Percentiles rank a stretch among this genome's conserved stretches.
phyloP scores from a whole-genome alignment of 2,113 vertebrate species.

The Melanerpes formicivorus region DNA sequence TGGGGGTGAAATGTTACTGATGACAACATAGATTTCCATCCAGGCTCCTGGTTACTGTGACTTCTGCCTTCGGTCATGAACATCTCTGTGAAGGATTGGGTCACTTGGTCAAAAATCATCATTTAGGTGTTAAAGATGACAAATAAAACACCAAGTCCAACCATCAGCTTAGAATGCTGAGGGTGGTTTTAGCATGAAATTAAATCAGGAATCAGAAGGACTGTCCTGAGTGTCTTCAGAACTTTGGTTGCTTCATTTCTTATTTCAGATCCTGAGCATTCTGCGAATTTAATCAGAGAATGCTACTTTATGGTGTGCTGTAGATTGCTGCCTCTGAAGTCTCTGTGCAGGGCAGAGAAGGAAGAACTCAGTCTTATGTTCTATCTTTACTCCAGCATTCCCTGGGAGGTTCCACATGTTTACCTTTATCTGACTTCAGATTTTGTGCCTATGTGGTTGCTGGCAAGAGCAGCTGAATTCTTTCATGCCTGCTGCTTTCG shows the following conservation, averaged over 20 bases:
- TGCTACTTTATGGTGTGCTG: slow-evolving; percentile 26
- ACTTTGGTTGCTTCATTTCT: slow-evolving; percentile 45
- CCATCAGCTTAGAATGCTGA: slow-evolving; percentile 8
- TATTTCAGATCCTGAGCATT: not conserved
- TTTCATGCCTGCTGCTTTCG: slow-evolving; percentile 85
- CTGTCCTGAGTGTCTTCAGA: slow-evolving; percentile 56
- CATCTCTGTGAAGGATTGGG: not conserved
- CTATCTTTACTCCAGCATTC: slow-evolving; percentile 78
- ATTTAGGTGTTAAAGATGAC: not conserved
- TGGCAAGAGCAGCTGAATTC: slow-evolving; percentile 83
- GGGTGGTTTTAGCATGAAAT: slow-evolving; percentile 69
- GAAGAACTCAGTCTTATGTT: slow-evolving; percentile 51
- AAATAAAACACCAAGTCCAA: slow-evolving; percentile 17
- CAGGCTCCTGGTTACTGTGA: not conserved
- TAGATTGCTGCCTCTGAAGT: slow-evolving; percentile 35
- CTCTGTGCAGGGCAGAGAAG: slow-evolving; percentile 49
- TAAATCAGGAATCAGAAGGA: slow-evolving; percentile 67
- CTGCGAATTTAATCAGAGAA: slow-evolving; percentile 28
- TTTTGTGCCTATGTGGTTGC: slow-evolving; percentile 82
- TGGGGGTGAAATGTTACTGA: not conserved
- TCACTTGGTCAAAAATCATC: not conserved
- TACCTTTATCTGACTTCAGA: slow-evolving; percentile 82
- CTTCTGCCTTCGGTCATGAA: not conserved
- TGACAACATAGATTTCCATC: not conserved
- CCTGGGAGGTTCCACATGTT: slow-evolving; percentile 81